Conservation (phyloP, 2,113 vertebrate species). For the Phylloscopus trochilus region DNA sequence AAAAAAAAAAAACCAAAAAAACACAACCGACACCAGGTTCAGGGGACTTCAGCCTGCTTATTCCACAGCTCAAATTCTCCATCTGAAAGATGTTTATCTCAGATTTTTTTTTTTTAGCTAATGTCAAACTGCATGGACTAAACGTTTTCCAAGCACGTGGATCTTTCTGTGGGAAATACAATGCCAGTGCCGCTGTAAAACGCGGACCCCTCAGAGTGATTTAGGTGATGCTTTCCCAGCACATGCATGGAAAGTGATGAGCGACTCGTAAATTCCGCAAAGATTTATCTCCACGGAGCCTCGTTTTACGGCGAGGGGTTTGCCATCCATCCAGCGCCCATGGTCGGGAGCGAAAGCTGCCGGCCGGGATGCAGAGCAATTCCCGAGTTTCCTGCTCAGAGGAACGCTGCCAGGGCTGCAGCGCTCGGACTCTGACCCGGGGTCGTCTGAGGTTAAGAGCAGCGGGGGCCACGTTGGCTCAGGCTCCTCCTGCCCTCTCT, state of each 20-base stretch:
- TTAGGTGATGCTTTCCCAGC: neutral
- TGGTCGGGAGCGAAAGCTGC: neutral
- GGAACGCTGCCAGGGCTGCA: neutral
- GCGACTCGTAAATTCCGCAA: neutral
- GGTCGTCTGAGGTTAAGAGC: conserved; percentile 10
- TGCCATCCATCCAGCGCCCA: neutral
- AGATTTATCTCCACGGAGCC: neutral
- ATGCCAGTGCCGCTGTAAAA: neutral
- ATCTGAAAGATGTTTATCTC: neutral
- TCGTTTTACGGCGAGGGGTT: neutral
- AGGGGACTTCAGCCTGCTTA: neutral
- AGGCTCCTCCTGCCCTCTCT: neutral
- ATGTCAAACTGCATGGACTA: neutral
- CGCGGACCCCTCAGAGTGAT: neutral
- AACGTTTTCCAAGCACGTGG: neutral
- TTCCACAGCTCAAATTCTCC: neutral
- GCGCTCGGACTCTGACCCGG: neutral
- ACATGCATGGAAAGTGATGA: rapidly evolving
- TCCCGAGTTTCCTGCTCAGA: neutral
- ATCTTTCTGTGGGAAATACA: neutral
- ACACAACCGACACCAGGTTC: neutral
- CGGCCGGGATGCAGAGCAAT: neutral
- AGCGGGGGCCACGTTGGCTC: neutral
- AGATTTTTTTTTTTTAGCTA: neutral
- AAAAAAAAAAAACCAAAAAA: neutral